Base-by-base conservation (phyloP, 92 coral and sea anemone genomes). In the Hydrozoanthus gracilis region DNA sequence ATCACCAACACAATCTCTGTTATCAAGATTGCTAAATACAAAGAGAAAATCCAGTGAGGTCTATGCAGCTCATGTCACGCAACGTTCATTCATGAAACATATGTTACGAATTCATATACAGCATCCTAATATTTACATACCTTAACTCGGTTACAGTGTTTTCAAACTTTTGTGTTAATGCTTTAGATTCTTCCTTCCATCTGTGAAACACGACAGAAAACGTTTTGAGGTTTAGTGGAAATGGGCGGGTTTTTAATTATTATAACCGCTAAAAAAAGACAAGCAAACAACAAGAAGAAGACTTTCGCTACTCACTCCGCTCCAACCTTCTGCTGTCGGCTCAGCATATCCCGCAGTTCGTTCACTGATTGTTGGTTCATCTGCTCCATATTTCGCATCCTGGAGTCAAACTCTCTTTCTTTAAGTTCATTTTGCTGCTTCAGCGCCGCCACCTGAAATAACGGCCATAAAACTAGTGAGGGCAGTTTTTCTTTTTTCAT, bases 111-210 rank as follows among this genome's bases (percentile, higher is more conserved):
- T 72, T 15, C 73, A 44, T 15, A 85, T n/a, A 44, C 50, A 14
- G 13, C 3, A 47, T 49, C 8, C 45, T 9, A 51, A 79, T 39
- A 12, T 3, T 4, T 3, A 14, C 87, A 48, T 69, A 95, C 99
- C 99, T 95, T 73, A 95, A 66, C 75, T 94, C 96, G 55, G 87
- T 74, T 4, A 96, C 98, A 1, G 98, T 96, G 86, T 96, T 92
- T 83, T 95, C 98, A 72, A 96, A 96, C 79, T 92, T 95, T 46
- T 88, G 92, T 7, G 97, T 89, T 80, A 96, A 79, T 0, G 94
- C 92, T 77, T 92, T 91, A 17, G 99, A 93, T 89, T 96, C 99
- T 71, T 96, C 99, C 79, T 96, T 96, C 99, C 99, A 97, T 84
- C 99, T 97, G 65, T n/a, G 17, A 54, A 79, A 27, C 56, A 74